phyloP scores from a whole-genome alignment of 2,113 vertebrate species.

The Percina caprodes region DNA sequence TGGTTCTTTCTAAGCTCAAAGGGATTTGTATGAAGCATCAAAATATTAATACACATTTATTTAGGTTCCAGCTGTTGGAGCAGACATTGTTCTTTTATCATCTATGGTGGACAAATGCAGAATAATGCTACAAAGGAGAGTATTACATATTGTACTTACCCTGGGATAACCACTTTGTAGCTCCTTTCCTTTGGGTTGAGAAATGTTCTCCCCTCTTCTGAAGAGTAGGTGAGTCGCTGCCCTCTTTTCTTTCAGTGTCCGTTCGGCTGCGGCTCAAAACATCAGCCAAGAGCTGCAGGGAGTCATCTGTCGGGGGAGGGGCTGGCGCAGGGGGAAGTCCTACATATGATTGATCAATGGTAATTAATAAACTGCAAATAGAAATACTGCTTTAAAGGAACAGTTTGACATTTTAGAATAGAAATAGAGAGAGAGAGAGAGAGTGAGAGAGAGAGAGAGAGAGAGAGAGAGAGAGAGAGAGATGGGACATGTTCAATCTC shows the following conservation, averaged over 20 bases:
- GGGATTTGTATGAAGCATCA: constrained; percentile 58
- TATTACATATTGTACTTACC: constrained; percentile 44
- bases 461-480: too few relatives aligned
- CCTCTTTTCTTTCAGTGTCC: constrained; percentile 78
- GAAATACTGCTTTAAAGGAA: not conserved
- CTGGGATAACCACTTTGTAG: constrained; percentile 67
- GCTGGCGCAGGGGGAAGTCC: constrained; percentile 90
- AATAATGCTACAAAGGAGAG: not conserved
- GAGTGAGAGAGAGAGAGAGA: too few relatives aligned
- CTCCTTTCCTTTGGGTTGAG: constrained; percentile 61
- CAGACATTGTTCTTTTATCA: constrained; percentile 26
- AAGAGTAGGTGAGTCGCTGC: constrained; percentile 46
- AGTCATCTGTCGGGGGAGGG: constrained; percentile 84
- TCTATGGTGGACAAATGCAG: not conserved
- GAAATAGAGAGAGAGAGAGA: too few relatives aligned
- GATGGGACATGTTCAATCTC: too few relatives aligned
- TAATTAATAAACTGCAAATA: constrained; percentile 31
- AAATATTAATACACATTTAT: constrained; percentile 50
- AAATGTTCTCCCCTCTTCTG: constrained; percentile 59
- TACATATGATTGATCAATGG: constrained; percentile 62
- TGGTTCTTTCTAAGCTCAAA: constrained; percentile 42
- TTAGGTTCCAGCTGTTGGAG: constrained; percentile 44
- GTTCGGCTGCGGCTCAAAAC: constrained; percentile 75
- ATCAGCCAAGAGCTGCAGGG: constrained; percentile 72
- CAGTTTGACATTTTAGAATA: constrained; percentile 26